These are phyloP conservation scores for Budorcas taxicolor DNA, from an alignment of 2,113 vertebrate species.

Conservation along the genomic window DNA sequence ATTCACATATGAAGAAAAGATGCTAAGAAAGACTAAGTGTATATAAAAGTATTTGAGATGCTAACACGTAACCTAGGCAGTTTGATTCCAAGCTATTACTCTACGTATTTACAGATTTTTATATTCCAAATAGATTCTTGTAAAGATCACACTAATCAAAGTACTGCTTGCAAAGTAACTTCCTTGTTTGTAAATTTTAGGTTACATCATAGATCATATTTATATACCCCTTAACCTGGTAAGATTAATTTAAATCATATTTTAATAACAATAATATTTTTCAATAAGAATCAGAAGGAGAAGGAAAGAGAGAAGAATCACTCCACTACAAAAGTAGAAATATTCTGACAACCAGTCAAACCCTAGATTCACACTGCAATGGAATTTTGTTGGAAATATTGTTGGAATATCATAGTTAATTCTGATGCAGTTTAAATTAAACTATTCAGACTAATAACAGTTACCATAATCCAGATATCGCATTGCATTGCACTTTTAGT, in stretches of 20 bases:
- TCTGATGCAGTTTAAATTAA: not conserved
- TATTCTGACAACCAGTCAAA: not conserved
- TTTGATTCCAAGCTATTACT: not conserved
- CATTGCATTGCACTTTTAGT: not conserved
- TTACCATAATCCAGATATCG: not conserved
- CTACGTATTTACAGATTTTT: not conserved
- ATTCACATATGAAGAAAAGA: not conserved
- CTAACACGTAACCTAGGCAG: not conserved
- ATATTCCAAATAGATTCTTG: not conserved
- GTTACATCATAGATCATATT: not conserved
- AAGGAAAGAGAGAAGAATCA: not conserved
- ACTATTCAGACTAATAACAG: not conserved
- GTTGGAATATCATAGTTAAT: not conserved
- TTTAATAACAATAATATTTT: not conserved
- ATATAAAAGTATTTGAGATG: not conserved
- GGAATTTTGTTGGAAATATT: not conserved
- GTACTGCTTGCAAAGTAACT: not conserved
- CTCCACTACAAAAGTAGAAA: not conserved
- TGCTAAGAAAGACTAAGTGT: not conserved
- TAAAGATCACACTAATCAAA: not conserved
- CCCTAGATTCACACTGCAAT: not conserved
- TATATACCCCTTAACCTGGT: not conserved
- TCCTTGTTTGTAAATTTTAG: not conserved
- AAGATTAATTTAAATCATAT: not conserved
- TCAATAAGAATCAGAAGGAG: not conserved